Evolutionary conservation across 2,888 invertebrate genomes (phyloP).

Genomic region (Lysandra bellargus): DNA sequence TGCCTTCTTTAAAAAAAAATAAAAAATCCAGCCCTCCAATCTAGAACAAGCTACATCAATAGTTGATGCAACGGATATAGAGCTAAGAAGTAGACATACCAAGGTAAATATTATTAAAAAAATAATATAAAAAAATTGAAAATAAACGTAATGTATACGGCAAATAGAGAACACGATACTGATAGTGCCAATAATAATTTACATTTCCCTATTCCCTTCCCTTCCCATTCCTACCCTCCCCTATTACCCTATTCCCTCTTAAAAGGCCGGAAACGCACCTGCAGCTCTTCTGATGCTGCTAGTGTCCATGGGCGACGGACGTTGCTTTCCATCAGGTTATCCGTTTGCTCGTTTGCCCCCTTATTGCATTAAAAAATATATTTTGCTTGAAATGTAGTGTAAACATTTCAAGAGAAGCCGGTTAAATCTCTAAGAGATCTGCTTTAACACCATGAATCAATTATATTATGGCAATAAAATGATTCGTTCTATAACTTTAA

Average conservation of each 20-base stretch:
- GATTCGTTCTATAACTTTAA: conserved; percentile 32
- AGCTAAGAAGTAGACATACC: not conserved
- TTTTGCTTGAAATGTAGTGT: not conserved
- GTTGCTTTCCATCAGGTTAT: no score
- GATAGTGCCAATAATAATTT: not conserved
- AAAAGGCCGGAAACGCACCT: no score
- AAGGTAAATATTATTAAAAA: not conserved
- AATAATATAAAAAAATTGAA: not conserved
- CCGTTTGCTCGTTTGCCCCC: no score
- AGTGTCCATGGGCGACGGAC: no score
- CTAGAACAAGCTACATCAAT: not conserved
- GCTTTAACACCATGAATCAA: not conserved
- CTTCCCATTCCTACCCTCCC: no score
- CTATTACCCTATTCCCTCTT: no score
- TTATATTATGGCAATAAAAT: not conserved
- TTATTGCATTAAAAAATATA: no score
- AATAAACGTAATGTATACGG: not conserved
- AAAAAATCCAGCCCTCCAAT: not conserved
- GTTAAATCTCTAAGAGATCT: not conserved
- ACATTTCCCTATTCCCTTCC: no score
- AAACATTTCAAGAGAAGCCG: not conserved
- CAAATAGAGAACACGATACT: no score
- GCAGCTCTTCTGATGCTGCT: no score
- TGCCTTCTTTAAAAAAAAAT: no score
- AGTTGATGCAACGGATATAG: conserved; percentile 2